These are phyloP conservation scores for Folsomia manolachei DNA, from an alignment of 2,888 invertebrate species.

Conservation along the genomic window DNA sequence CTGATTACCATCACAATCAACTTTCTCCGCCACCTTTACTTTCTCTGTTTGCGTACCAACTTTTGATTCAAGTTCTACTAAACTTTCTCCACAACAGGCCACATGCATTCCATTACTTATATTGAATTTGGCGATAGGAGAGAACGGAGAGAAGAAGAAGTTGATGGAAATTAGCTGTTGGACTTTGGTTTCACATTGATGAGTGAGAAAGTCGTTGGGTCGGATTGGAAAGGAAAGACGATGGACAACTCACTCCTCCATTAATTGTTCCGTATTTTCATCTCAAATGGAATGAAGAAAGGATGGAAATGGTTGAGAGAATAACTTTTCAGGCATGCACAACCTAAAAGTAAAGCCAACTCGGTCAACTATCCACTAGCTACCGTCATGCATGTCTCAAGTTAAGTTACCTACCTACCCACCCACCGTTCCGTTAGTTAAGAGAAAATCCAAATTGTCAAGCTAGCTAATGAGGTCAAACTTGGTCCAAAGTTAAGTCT, in stretches of 20 bases:
- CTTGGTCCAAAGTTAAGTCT: conserved; percentile 13
- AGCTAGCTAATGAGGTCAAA: conserved; percentile 43
- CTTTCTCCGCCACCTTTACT: background rate
- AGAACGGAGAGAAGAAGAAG: too few relatives aligned
- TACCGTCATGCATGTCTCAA: background rate
- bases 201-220: too few relatives aligned
- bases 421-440: conserved; percentile 7
- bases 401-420: too few relatives aligned
- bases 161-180: background rate
- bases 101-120: background rate
- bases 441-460: conserved; percentile 35
- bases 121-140: too few relatives aligned
- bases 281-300: background rate
- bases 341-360: background rate
- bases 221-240: background rate
- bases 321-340: background rate
- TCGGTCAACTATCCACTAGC: too few relatives aligned
- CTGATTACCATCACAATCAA: background rate
- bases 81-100: background rate
- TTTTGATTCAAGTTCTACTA: background rate
- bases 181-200: background rate
- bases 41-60: background rate
- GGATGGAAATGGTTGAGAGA: background rate
- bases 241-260: background rate
- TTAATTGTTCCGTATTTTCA: background rate